Conservation (phyloP, 1,140 invertebrate species). For the Manduca sexta region DNA sequence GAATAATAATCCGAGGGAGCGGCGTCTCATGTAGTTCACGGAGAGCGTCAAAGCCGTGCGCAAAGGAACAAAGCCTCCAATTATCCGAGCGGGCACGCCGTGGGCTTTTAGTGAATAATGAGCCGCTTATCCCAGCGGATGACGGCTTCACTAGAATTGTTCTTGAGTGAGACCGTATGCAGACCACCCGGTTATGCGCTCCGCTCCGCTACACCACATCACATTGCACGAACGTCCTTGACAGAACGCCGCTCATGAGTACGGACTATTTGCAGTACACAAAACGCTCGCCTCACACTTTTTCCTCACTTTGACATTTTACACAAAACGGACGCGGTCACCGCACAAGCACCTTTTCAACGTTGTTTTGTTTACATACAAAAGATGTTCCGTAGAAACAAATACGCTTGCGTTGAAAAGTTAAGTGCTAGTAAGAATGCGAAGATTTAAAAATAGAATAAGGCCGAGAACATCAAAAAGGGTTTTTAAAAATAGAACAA, state of each 20-base stretch:
- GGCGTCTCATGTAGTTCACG: constrained; percentile 38
- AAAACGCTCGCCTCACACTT: constrained; percentile 33
- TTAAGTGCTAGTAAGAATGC: no score
- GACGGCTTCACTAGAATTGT: constrained; percentile 58
- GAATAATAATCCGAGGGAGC: constrained; percentile 49
- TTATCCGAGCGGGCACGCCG: constrained; percentile 63
- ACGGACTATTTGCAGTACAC: constrained; percentile 45
- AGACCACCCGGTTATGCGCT: constrained; percentile 38
- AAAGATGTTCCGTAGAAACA: constrained; percentile 6
- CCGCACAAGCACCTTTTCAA: constrained; percentile 41
- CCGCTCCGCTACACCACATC: constrained; percentile 1
- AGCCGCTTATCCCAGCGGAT: constrained; percentile 58
- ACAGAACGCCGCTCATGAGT: background rate
- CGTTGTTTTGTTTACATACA: constrained; percentile 10
- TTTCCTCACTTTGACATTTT: constrained; percentile 55
- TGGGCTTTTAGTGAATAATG: constrained; percentile 72
- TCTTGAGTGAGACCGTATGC: constrained; percentile 42
- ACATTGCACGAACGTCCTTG: constrained; percentile 2
- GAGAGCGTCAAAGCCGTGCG: constrained; percentile 49
- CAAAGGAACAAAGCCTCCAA: constrained; percentile 67
- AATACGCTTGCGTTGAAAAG: no score
- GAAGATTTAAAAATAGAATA: no score
- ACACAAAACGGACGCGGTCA: constrained; percentile 47
- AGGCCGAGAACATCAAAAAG: no score
- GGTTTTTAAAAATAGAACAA: no score